These are phyloP conservation scores for Drosophila sordidapex DNA, from an alignment of 2,888 invertebrate genomes.

Conservation along the genomic window DNA sequence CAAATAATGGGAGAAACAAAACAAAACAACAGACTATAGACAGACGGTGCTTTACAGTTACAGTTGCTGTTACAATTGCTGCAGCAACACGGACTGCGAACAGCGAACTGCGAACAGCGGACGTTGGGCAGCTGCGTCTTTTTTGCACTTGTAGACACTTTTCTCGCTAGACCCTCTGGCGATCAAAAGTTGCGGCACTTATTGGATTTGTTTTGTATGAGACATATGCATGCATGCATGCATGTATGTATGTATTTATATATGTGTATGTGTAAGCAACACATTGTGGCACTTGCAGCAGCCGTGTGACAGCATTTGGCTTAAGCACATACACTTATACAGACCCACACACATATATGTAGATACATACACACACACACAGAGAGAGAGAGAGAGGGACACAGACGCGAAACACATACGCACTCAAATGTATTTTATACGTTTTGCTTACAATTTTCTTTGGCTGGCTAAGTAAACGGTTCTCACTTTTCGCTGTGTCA, in stretches of 20 bases:
- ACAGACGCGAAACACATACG: conserved; percentile 22
- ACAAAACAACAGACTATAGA: conserved; percentile 41
- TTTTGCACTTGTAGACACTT: conserved; percentile 64
- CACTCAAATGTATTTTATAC: conserved; percentile 33
- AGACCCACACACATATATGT: conserved; percentile 4
- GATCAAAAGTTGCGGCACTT: conserved; percentile 26
- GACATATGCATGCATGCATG: neutral
- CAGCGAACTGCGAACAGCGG: conserved; percentile 2
- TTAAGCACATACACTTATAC: conserved; percentile 23
- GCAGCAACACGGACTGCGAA: conserved; percentile 12
- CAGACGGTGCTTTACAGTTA: conserved; percentile 28
- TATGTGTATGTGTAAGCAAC: conserved; percentile 24
- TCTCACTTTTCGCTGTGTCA: conserved; percentile 52
- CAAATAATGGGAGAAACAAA: conserved; percentile 27
- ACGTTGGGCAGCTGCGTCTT: conserved; percentile 5
- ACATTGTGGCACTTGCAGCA: conserved; percentile 42
- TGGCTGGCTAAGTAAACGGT: conserved; percentile 43
- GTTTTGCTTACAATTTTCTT: conserved; percentile 48
- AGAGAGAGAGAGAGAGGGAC: neutral
- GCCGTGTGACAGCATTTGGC: conserved; percentile 36
- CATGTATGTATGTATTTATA: neutral
- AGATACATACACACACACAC: conserved; percentile 3
- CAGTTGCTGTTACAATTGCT: neutral
- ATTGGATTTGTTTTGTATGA: conserved; percentile 26
- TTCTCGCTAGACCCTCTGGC: conserved; percentile 25